Conservation (phyloP, 2,888 invertebrate species). For the Caenorhabditis imperialis region DNA sequence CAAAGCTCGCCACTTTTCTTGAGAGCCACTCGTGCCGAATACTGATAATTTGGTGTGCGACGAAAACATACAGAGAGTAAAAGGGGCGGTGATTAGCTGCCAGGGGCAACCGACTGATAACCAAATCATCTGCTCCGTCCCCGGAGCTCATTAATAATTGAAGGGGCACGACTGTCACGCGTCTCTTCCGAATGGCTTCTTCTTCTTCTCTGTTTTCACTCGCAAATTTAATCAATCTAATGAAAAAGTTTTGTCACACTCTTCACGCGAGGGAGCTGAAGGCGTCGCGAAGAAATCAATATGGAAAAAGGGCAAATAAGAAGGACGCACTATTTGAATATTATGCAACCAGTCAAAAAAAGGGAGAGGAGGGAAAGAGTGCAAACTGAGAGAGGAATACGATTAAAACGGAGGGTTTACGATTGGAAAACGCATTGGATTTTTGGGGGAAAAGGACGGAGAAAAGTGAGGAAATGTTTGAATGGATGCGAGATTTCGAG, state of each 20-base stretch:
- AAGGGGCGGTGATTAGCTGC: conserved; percentile 24
- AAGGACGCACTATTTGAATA: conserved; percentile 29
- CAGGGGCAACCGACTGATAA: conserved; percentile 23
- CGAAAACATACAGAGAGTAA: neutral
- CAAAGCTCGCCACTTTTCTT: too few species aligned
- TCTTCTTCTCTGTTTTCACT: conserved; percentile 3
- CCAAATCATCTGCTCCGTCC: too few species aligned
- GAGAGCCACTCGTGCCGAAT: neutral
- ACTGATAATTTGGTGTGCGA: neutral
- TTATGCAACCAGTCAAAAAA: conserved; percentile 27
- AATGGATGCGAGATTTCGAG: conserved; percentile 33
- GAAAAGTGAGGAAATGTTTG: conserved; percentile 9
- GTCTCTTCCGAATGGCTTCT: conserved; percentile 12
- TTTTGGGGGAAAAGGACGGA: too few species aligned
- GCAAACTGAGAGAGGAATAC: too few species aligned
- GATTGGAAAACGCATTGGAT: too few species aligned
- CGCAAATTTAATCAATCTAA: conserved; percentile 50
- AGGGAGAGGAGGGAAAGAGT: neutral
- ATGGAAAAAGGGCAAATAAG: conserved; percentile 3
- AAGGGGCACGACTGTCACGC: conserved; percentile 21
- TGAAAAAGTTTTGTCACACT: conserved; percentile 23
- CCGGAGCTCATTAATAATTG: conserved; percentile 41
- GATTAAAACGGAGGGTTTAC: too few species aligned
- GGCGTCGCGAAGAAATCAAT: conserved; percentile 16
- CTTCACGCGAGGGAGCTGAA: neutral